phyloP scores from a whole-genome alignment of 1,140 invertebrate species.

The Drosophila micromelanica region DNA sequence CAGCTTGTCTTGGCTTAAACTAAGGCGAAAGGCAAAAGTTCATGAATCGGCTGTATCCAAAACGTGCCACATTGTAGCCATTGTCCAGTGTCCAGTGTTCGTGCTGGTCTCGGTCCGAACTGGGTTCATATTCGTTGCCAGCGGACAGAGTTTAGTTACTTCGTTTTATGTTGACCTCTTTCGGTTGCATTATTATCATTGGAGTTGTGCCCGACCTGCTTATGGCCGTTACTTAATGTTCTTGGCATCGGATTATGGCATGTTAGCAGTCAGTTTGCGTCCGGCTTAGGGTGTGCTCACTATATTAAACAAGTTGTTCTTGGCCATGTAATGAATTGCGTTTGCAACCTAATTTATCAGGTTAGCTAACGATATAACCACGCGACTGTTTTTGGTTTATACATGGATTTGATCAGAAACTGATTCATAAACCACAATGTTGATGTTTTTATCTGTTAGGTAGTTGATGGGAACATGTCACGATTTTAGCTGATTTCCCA shows the following conservation, averaged over 20 bases:
- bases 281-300: constrained; percentile 11
- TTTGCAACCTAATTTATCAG: constrained; percentile 52
- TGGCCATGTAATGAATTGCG: constrained; percentile 61
- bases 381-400: neutral
- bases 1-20: constrained; percentile 26
- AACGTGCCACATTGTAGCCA: constrained; percentile 23
- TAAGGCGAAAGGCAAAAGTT: constrained; percentile 53
- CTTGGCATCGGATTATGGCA: constrained; percentile 64
- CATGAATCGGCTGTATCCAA: constrained; percentile 17
- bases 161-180: constrained; percentile 70
- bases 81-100: constrained; percentile 15
- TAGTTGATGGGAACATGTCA: constrained; percentile 4
- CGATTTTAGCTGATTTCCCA: neutral
- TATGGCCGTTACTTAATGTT: constrained; percentile 44
- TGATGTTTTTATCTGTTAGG: neutral
- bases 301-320: constrained; percentile 29
- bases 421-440: constrained; percentile 11
- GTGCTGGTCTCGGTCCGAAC: constrained; percentile 46
- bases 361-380: constrained; percentile 51
- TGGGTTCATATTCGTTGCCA: constrained; percentile 28
- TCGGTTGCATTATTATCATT: constrained; percentile 74
- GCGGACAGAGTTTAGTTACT: constrained; percentile 53
- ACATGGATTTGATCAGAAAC: neutral
- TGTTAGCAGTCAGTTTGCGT: constrained; percentile 68
- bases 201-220: constrained; percentile 55